These are phyloP conservation scores for Ceratosolen fusciceps DNA, from an alignment of 1,140 invertebrate species.

Conservation along the genomic window DNA sequence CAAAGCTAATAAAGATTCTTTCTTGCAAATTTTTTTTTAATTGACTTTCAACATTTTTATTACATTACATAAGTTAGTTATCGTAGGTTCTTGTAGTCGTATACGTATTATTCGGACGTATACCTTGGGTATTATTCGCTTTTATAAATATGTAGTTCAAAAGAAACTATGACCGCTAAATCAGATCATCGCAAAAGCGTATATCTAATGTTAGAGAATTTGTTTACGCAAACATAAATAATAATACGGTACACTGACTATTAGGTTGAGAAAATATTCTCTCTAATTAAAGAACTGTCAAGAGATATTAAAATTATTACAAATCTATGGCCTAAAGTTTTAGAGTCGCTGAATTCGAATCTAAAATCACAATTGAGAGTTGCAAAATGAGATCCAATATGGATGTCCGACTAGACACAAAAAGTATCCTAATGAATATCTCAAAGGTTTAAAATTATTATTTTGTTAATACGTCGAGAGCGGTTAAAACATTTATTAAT, in stretches of 20 bases:
- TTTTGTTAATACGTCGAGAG: no score
- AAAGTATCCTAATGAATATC: background rate
- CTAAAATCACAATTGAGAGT: slow-evolving; percentile 1
- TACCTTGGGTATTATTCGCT: background rate
- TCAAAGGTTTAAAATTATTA: background rate
- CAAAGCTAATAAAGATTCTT: background rate
- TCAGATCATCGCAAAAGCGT: background rate
- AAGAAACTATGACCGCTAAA: slow-evolving; percentile 6
- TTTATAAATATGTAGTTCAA: background rate
- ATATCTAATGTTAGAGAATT: background rate
- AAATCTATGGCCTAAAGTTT: background rate
- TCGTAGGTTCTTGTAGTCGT: background rate
- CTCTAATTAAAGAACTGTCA: background rate
- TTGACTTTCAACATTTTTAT: slow-evolving; percentile 29
- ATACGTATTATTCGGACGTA: background rate
- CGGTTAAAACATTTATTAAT: background rate
- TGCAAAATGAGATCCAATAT: background rate
- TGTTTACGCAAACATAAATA: slow-evolving; percentile 9
- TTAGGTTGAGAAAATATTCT: background rate
- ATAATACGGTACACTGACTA: background rate
- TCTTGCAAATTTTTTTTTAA: slow-evolving; percentile 10
- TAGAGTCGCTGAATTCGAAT: background rate
- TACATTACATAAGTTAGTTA: slow-evolving; percentile 4
- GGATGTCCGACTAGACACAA: background rate
- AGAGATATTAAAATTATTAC: slow-evolving; percentile 3